Evolutionary conservation across 2,888 invertebrate genomes (phyloP), one percentile per base, ranked within the genome.

Genomic region (Ctena decussata): DNA sequence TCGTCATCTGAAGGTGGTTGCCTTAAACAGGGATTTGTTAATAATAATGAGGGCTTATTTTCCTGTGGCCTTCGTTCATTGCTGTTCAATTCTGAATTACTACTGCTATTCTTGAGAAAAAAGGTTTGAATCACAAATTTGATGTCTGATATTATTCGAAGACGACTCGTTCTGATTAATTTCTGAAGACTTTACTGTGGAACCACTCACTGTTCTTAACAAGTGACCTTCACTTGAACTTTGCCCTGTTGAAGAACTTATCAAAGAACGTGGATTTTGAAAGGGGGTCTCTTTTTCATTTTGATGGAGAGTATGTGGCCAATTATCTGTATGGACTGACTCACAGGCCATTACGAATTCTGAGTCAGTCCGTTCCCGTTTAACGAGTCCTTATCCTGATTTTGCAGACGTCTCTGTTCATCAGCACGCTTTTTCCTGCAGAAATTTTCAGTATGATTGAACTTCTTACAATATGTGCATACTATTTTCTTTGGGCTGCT

Each of bases 301-400:
- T n/a, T 53, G 12, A 53, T 53, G 5, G 18, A n/a, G 21, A 15
- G 53, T 53, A 53, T n/a, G 21, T 53, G 53, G 53, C 53, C 53
- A 53, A 53, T 53, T 53, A n/a, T 53, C 21, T n/a, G 8, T 21
- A n/a, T 53, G 53, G 53, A 53, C 53, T 53, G 53, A 53, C 53
- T 21, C 53, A n/a, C 53, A 53, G 53, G 53, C 53, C 53, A n/a
- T 53, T 53, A n/a, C n/a, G 15, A 53, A 15, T 53, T n/a, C 53
- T 53, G 53, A 53, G 53, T 53, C 53, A 53, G 53, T 53, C 53
- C 53, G 53, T 53, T 53, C 53, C 21, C 53, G 53, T 53, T 53
- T 53, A 53, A 53, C 53, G 53, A n/a, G 21, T 53, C 12, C 53
- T 53, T 53, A 18, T 53, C 21, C 5, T 12, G 18, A 18, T 53